Evolutionary conservation across 1,140 invertebrate genomes (phyloP), one percentile per base, ranked within the genome.

Genomic region (Pseudomyrmex flavicornis): DNA sequence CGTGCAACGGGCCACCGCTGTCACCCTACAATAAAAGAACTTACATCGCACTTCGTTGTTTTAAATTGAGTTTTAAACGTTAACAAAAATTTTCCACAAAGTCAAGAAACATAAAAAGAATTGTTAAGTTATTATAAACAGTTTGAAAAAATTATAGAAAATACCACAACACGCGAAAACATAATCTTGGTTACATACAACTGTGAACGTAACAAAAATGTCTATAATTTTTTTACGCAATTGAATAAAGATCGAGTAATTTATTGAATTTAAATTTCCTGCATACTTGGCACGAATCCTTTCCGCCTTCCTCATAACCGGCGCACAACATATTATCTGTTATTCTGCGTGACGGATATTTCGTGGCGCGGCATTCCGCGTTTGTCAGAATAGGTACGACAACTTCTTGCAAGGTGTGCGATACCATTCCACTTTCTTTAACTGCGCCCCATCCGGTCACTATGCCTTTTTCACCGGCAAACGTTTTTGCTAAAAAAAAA

Each of bases 271-370:
- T 5, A 35, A 35, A 76, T 0, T 69, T 70, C 66, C 1, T 22
- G 46, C 63, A 83, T 92, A 96, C 96, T 92, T 97, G 96, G 92
- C 97, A 98, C 0, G 97, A 96, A 92, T 97, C 97, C 86, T 97
- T 97, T 70, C 95, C 95, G 22, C 98, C 98, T 56, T 97, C 95
- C 4, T 95, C 92, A 88, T 95, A 96, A 4, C 98, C 98, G 9
- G 98, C 98, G 91, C 98, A 98, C 48, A 98, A 82, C 97, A 98
- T 98, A 90, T 97, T 98, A 15, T 97, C 97, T 0, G 97, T 98
- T 79, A 98, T 97, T 73, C 96, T 95, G 4, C 94, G 95, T 70
- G 93, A 83, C 20, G 96, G 96, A 91, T 97, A 97, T 56, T 95
- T 96, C 2, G 95, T 96, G 59, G 95, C 94, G 8, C 95, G 95